Evolutionary conservation across 2,797 vertebrate species (phyloP), one percentile per base, ranked within the genome.

Genomic region (Crenuchus spilurus): DNA sequence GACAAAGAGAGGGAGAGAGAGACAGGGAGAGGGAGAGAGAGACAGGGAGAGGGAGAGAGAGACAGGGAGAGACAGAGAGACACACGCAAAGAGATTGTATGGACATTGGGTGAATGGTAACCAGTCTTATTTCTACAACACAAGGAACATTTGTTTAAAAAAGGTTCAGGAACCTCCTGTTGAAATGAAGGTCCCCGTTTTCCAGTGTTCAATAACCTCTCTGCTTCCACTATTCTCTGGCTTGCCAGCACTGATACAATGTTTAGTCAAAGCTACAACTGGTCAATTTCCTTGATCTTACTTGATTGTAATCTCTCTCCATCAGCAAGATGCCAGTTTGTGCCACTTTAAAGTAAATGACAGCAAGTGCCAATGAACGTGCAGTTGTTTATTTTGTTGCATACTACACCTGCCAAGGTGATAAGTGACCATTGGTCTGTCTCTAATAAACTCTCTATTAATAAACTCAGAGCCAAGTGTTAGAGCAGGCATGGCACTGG

Each of bases 361-460:
- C 66, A 74, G 37, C 31, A 49, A 20, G 76, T 10, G 26, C 51
- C 41, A 64, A 57, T 58, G 70, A 18, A 71, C 24, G 10, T 49
- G 54, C 33, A 30, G n/a, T 2, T 76, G 68, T 70, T 76, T 70
- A 70, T 70, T 70, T 52, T 26, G 44, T 52, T 66, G 52, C 61
- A 64, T 26, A 30, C 14, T 52, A 60, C 8, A 28, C 48, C 42
- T 64, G 74, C 66, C 74, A 70, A 55, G 30, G 28, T 26, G 31
- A 58, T 18, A 35, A 33, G 55, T 58, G 2, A 35, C 55, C 10
- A 4, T 20, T 10, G 2, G 7, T 35, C 3, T 1, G n/a, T 33
- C 31, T 60, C 33, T 4, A 35, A 60, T 37, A 35, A 60, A 20
- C 55, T 58, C 31, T 22, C 8, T 2, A 2, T 16, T 28, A 62